Evolutionary conservation across 2,797 vertebrate genomes (phyloP), one percentile per base, ranked within the genome.

Genomic region (Molothrus aeneus): DNA sequence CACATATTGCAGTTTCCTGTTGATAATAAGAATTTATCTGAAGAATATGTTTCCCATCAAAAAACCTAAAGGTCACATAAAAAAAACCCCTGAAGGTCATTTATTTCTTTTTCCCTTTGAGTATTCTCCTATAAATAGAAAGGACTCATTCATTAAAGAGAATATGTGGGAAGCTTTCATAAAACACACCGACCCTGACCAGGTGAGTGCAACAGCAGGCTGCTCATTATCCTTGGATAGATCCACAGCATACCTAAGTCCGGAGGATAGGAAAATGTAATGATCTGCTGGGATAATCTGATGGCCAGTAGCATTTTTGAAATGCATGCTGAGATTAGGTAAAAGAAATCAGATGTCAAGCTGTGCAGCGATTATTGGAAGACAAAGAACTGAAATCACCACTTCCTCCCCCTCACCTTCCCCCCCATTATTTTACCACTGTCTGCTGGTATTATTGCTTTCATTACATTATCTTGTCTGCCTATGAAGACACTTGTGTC

Each of bases 191-290:
- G 21, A 91, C 94, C 92, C 53, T 65, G 93, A 71, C 42, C 88
- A 96, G 96, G 95, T 97, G 91, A 95, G 79, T 82, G 81, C 90
- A 95, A 91, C 84, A 94, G 93, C 93, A 96, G 93, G 90, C 74
- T 93, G 64, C 91, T 97, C 91, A 90, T 97, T 96, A 97, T 96
- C 90, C 75, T 87, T 92, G 81, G 84, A 80, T 80, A 85, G 68
- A 80, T 89, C 88, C 80, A 85, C 79, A 74, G 83, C 60, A 93
- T 73, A 95, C 63, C 8, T 79, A 93, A 90, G 47, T 88, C 92
- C 0, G 0, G 83, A 88, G 60, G 93, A 95, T 45, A 95, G 70
- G 74, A 92, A 94, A 97, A 95, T 94, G 81, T 96, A 97, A 97
- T 95, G 93, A 96, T 96, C 88, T 95, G 83, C 90, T 94, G 86